Conservation (phyloP, 2,797 vertebrate species). For the Miichthys miiuy region DNA sequence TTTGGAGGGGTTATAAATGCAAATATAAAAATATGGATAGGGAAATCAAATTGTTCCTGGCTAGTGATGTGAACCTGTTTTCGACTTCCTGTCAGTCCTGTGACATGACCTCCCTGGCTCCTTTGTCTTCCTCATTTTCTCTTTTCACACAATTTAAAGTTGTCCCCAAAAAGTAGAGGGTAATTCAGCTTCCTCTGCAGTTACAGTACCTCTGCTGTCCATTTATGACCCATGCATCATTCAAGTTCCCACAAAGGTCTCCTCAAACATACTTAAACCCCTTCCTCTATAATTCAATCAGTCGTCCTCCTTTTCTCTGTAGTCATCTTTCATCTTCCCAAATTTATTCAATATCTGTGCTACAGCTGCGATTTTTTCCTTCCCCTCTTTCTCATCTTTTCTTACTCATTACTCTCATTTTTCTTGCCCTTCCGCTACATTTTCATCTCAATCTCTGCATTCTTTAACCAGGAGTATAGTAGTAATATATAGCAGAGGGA, state of each 20-base stretch:
- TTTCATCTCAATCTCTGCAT: constrained; percentile 11
- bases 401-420: not conserved
- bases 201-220: not conserved
- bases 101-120: not conserved
- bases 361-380: constrained; percentile 1
- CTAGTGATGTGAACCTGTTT: not conserved
- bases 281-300: not conserved
- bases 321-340: not conserved
- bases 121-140: not conserved
- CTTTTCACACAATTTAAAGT: not conserved
- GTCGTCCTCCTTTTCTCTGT: not conserved
- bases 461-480: constrained; percentile 43
- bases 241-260: not conserved
- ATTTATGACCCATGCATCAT: not conserved
- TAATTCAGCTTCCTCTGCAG: not conserved
- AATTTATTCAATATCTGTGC: not conserved
- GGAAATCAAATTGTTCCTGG: constrained; percentile 30
- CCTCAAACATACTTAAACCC: not conserved
- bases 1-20: constrained; percentile 34
- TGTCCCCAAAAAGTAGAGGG: not conserved
- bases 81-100: not conserved
- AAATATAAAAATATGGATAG: constrained; percentile 42
- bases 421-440: not conserved
- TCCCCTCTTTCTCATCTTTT: constrained; percentile 9
- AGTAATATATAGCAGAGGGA: constrained; percentile 54